These are phyloP conservation scores for Temnothorax curvispinosus DNA, from an alignment of 1,140 invertebrate genomes.

Conservation along the genomic window DNA sequence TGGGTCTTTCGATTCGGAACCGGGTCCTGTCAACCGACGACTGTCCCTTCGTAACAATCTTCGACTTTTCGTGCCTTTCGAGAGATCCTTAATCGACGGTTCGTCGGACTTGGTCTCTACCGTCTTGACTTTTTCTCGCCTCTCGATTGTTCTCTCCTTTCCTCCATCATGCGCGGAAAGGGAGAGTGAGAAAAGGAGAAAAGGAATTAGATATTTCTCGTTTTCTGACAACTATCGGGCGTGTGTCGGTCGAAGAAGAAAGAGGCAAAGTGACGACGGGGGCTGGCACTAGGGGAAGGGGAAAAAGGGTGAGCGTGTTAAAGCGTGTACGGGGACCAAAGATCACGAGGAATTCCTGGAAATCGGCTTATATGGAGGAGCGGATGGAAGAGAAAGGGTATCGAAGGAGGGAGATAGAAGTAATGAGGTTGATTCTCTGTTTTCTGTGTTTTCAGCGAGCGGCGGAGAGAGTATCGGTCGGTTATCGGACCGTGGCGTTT, in stretches of 20 bases:
- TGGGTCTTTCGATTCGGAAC: constrained; percentile 71
- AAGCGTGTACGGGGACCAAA: constrained; percentile 79
- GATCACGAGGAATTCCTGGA: constrained; percentile 82
- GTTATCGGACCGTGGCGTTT: constrained; percentile 78
- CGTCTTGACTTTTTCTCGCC: constrained; percentile 48
- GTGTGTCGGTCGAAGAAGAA: constrained; percentile 57
- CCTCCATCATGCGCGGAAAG: neutral
- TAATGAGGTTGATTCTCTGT: constrained; percentile 84
- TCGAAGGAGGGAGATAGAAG: constrained; percentile 80
- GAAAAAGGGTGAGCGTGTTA: constrained; percentile 63
- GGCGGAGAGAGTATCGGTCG: constrained; percentile 72
- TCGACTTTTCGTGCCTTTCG: constrained; percentile 61
- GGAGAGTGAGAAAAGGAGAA: constrained; percentile 65
- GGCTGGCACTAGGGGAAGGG: neutral
- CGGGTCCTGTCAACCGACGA: constrained; percentile 68
- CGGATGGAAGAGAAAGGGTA: constrained; percentile 50
- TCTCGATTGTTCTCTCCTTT: constrained; percentile 28
- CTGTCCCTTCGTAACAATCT: constrained; percentile 55
- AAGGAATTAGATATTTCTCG: constrained; percentile 76
- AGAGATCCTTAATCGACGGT: constrained; percentile 72
- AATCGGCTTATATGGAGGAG: constrained; percentile 72
- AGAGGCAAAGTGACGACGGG: constrained; percentile 26
- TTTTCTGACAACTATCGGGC: constrained; percentile 79
- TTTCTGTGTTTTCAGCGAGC: constrained; percentile 82
- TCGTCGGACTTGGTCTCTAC: constrained; percentile 60